Evolutionary conservation across 1,140 invertebrate species (phyloP), one percentile per base, ranked within the genome.

Genomic region (Ceratitis capitata): DNA sequence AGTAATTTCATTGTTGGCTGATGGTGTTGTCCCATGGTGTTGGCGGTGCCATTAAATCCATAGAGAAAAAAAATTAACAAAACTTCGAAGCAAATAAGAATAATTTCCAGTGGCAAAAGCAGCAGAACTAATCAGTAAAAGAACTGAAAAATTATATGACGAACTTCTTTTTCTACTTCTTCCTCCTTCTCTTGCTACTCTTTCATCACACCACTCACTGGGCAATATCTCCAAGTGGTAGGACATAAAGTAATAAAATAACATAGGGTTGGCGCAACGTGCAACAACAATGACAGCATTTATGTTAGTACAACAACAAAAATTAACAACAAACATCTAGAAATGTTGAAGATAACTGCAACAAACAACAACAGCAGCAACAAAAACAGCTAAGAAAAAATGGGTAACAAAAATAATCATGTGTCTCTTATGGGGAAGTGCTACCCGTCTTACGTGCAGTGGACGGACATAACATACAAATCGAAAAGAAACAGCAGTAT

Each of bases 361-460:
- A n/a, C 39, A 78, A n/a, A 26, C 39, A 45, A 78, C 39, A 78
- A 45, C n/a, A 23, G 23, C 7, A 78, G 23, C 69, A 74, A 74
- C 64, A 42, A 74, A 32, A 78, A 45, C 69, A 78, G 16, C 29
- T 6, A 16, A 26, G 10, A 74, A 78, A 32, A 78, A 78, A 78
- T 78, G 69, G 69, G 69, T 78, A 78, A 78, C 69, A 78, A 78
- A 78, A 78, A 35, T 78, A 78, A 78, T 78, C 69, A 78, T 78
- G 69, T 78, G 69, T 78, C 69, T 78, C 69, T 78, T 78, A 78
- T 78, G 69, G 69, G 69, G 69, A 78, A 78, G 69, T 78, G 69
- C 69, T 78, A 78, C 69, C 69, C 69, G 69, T 78, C 69, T 78
- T 78, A 78, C 69, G 69, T 78, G 69, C 35, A 23, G 12, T 23